Evolutionary conservation across 2,113 vertebrate genomes (phyloP), one percentile per base, ranked within the genome.

Genomic region (Macaca mulatta): DNA sequence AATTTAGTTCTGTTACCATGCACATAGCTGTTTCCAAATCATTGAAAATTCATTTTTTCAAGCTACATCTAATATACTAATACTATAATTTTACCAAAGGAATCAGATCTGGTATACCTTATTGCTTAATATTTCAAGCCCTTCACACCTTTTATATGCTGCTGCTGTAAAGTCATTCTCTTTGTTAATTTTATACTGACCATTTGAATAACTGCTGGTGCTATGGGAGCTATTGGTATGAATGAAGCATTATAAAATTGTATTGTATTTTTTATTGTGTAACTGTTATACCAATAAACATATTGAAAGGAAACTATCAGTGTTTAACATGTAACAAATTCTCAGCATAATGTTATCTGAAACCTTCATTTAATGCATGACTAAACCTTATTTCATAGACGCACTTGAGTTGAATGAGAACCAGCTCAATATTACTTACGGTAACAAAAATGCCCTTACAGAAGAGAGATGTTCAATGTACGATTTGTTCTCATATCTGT

Each of bases 291-390:
- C 84, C 95, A 95, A 97, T 98, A 97, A 97, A 93, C 84, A 82
- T 95, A 97, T 94, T 97, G 89, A 96, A 84, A 90, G 96, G 81
- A 90, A 96, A 59, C 84, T 88, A 92, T 96, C 78, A 84, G 93
- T 96, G 81, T 97, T 97, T 92, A 98, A 95, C 95, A 97, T 78
- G 89, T 97, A 96, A 92, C 79, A 96, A 88, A 96, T 94, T 94
- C 57, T 69, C 30, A 79, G 64, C 75, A 64, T 97, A 95, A 96
- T 96, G 59, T 59, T 85, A 96, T 90, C 92, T 96, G 95, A 97
- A 96, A 78, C 75, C 92, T 97, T 98, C 93, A 97, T 98, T 98
- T 97, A 97, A 90, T 82, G 97, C 96, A 90, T 96, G 96, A 93
- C 84, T 97, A 57, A 78, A n/a, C 59, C 88, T 94, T 92, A 80